Evolutionary conservation across 2,888 invertebrate species (phyloP).

Genomic region (Cephus rjabovi): DNA sequence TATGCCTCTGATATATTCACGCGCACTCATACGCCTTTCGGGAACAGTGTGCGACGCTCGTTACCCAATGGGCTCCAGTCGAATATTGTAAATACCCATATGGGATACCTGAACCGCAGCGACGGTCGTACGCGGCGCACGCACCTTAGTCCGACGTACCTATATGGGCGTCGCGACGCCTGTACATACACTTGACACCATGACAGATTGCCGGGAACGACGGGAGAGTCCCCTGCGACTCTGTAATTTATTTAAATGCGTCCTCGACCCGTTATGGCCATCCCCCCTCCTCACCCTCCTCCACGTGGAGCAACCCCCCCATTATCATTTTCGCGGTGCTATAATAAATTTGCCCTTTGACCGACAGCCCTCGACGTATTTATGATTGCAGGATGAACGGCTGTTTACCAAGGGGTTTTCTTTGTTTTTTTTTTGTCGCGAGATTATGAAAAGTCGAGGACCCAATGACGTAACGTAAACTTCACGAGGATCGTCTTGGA

Average conservation of each 20-base stretch:
- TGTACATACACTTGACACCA: slow-evolving; percentile 25
- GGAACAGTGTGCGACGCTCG: neutral
- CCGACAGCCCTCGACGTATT: neutral
- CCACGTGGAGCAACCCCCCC: neutral
- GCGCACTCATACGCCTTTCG: neutral
- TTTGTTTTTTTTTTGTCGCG: neutral
- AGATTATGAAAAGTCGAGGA: neutral
- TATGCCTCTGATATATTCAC: neutral
- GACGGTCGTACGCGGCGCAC: neutral
- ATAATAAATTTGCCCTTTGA: neutral
- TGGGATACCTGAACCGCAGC: neutral
- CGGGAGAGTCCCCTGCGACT: slow-evolving; percentile 29
- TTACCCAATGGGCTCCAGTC: neutral
- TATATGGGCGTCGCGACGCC: neutral
- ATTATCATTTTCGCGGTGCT: neutral
- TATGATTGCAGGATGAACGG: neutral
- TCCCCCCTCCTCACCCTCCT: neutral
- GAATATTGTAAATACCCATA: slow-evolving; percentile 2
- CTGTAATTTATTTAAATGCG: slow-evolving; percentile 39
- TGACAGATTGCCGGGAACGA: slow-evolving; percentile 35
- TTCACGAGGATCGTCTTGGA: neutral
- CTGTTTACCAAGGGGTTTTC: neutral
- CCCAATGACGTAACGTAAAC: neutral
- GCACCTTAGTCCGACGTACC: neutral
- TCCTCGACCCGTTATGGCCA: neutral